A percentile compares a stretch with the other conserved stretches of the same genome.
phyloP scores from a whole-genome alignment of 2,888 invertebrate species.

The Meghimatium bilineatum region DNA sequence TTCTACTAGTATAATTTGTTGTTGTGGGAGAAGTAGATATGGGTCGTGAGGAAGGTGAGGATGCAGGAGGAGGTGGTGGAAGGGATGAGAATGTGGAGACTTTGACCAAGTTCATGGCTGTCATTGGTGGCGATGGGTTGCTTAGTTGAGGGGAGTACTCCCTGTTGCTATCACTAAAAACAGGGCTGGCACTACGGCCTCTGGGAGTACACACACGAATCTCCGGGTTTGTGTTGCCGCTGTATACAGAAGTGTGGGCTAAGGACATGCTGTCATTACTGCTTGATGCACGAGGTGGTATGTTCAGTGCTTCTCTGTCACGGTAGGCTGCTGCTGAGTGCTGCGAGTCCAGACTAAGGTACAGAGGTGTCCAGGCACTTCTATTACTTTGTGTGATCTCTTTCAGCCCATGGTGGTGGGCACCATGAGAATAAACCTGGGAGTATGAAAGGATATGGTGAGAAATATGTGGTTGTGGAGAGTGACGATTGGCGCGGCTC shows the following conservation, averaged over 20 bases:
- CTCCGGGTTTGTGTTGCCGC: constrained; percentile 30
- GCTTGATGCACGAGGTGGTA: constrained; percentile 24
- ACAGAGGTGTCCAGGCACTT: constrained; percentile 30
- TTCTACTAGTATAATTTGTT: constrained; percentile 15
- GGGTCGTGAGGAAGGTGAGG: not conserved
- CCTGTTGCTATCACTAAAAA: not conserved
- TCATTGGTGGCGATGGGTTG: constrained; percentile 35
- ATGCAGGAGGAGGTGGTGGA: constrained; percentile 10
- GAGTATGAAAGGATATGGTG: not conserved
- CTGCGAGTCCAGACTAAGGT: constrained; percentile 35
- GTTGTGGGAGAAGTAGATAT: constrained; percentile 16
- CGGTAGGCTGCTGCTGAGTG: constrained; percentile 23
- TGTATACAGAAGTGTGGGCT: constrained; percentile 1
- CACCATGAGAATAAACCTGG: not conserved
- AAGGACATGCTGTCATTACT: constrained; percentile 12
- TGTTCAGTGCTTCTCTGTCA: constrained; percentile 30
- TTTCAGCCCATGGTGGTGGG: not conserved
- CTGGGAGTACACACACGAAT: constrained; percentile 41
- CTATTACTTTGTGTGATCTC: constrained; percentile 1
- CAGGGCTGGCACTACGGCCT: constrained; percentile 40
- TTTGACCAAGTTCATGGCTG: constrained; percentile 43
- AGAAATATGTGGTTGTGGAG: not conserved
- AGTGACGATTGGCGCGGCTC: constrained; percentile 27
- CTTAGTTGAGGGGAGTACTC: constrained; percentile 19
- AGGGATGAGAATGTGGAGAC: constrained; percentile 26